Evolutionary conservation across 2,888 invertebrate genomes (phyloP).

Genomic region (Morpho achilles): DNA sequence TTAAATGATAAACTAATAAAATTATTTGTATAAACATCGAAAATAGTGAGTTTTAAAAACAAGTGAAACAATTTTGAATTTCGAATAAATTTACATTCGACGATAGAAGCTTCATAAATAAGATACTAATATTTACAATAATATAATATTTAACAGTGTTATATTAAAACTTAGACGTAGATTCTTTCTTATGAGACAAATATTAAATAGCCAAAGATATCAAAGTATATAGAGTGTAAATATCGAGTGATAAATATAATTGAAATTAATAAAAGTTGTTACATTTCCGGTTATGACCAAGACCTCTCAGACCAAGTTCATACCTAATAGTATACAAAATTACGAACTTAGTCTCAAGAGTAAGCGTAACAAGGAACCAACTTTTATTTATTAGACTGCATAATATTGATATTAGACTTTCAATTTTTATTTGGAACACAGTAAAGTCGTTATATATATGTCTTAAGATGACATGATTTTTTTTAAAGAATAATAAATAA

Average conservation of each 20-base stretch:
- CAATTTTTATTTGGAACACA: not conserved
- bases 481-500: no score
- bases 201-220: conserved; percentile 1
- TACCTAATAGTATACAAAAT: not conserved
- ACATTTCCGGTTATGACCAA: not conserved
- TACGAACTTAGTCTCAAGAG: not conserved
- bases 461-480: no score
- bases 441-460: no score
- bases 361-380: not conserved
- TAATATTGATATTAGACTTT: not conserved
- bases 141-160: conserved; percentile 46
- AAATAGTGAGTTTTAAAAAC: conserved; percentile 50
- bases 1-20: conserved; percentile 46
- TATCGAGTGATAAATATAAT: not conserved
- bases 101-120: conserved; percentile 37
- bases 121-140: conserved; percentile 56
- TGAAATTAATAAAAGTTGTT: not conserved
- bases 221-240: not conserved
- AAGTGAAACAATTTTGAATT: conserved; percentile 52
- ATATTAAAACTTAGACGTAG: conserved; percentile 51
- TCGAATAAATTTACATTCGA: conserved; percentile 22
- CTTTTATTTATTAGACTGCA: no score
- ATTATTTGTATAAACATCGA: conserved; percentile 41
- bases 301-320: conserved; percentile 2
- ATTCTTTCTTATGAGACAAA: conserved; percentile 47